phyloP scores from a whole-genome alignment of 2,113 vertebrate species.

The Eonycteris spelaea region DNA sequence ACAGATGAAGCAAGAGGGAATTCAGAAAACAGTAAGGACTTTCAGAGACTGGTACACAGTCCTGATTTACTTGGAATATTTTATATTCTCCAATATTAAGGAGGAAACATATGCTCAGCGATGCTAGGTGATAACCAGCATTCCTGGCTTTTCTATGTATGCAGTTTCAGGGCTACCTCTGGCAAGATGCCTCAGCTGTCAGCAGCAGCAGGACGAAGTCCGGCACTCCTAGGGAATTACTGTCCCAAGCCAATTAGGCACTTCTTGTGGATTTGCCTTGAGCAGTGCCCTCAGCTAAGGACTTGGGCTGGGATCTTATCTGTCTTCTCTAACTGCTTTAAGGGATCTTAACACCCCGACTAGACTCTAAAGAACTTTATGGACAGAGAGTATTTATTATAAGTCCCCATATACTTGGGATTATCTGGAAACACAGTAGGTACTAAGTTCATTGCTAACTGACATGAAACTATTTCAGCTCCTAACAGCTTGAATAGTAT shows the following conservation, averaged over 20 bases:
- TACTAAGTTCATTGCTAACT: not conserved
- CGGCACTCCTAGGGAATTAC: not conserved
- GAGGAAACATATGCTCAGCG: not conserved
- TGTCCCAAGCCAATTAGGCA: not conserved
- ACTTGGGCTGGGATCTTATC: not conserved
- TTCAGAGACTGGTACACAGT: not conserved
- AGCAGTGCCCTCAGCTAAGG: not conserved
- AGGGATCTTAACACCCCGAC: not conserved
- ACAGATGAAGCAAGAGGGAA: not conserved
- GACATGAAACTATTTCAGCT: not conserved
- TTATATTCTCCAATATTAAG: not conserved
- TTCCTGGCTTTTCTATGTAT: not conserved
- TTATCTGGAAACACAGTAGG: not conserved
- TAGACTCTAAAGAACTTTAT: not conserved
- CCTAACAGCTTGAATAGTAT: not conserved
- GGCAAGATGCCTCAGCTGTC: not conserved
- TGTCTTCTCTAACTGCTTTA: constrained; percentile 10
- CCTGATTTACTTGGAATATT: not conserved
- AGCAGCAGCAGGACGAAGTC: not conserved
- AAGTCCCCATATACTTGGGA: not conserved
- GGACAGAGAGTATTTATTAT: not conserved
- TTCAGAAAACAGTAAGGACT: constrained; percentile 4
- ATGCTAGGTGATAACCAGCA: not conserved
- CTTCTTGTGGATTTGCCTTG: not conserved
- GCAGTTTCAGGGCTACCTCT: not conserved